Evolutionary conservation across 2,113 vertebrate genomes (phyloP).

Genomic region (Tursiops truncatus): DNA sequence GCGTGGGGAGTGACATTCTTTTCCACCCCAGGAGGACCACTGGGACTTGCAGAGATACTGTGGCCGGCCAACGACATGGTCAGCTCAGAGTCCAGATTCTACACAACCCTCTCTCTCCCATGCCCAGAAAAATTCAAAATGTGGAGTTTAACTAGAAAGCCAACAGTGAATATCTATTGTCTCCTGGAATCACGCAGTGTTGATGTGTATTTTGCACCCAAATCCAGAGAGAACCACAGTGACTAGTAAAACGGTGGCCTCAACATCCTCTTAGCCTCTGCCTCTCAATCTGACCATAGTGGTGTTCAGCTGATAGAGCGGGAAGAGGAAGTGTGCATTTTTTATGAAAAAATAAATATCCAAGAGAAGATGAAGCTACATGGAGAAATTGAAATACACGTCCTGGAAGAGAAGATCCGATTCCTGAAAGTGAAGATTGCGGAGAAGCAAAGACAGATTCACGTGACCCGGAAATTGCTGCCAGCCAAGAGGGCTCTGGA

Average conservation of each 20-base stretch:
- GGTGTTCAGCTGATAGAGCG: constrained; percentile 90
- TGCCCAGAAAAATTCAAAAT: neutral
- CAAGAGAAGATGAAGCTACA: constrained; percentile 87
- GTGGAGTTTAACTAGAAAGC: neutral
- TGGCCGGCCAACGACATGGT: neutral
- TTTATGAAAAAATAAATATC: constrained; percentile 88
- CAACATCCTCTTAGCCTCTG: neutral
- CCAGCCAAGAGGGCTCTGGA: constrained; percentile 84
- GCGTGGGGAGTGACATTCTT: neutral
- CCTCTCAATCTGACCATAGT: constrained; percentile 80
- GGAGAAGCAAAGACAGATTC: constrained; percentile 88
- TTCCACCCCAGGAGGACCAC: neutral
- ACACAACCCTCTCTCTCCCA: neutral
- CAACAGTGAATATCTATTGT: neutral
- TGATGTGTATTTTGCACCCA: neutral
- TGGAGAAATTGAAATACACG: constrained; percentile 84
- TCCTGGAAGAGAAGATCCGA: constrained; percentile 88
- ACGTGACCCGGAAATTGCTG: constrained; percentile 81
- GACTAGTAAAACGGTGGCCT: neutral
- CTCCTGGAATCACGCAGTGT: neutral
- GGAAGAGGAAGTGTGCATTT: constrained; percentile 90
- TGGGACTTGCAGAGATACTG: neutral
- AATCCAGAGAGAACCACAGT: neutral
- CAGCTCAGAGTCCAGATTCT: neutral
- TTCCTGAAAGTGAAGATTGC: constrained; percentile 86